Conservation (phyloP, 2,113 vertebrate genomes). For the Xyliphius kryptos region DNA sequence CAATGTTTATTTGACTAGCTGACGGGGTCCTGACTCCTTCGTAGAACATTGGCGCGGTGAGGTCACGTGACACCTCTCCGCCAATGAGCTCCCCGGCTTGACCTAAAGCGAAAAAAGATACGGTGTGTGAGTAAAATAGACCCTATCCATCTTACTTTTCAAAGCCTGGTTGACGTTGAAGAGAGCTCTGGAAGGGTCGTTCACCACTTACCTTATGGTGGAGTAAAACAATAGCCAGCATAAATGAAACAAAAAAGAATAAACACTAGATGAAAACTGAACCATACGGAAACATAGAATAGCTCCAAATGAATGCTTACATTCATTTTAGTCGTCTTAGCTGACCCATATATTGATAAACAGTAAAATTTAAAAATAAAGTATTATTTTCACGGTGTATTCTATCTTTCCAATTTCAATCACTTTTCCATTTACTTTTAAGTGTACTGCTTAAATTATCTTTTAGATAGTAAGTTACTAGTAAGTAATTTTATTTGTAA, state of each 20-base stretch:
- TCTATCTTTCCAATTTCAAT: too few species aligned
- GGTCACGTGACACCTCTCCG: conserved; percentile 94
- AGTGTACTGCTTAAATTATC: too few species aligned
- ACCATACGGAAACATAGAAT: background rate
- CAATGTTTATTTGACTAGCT: conserved; percentile 97
- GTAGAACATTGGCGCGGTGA: conserved; percentile 99
- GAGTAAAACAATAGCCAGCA: conserved; percentile 35
- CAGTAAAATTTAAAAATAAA: too few species aligned
- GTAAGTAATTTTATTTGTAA: too few species aligned
- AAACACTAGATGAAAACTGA: conserved; percentile 1
- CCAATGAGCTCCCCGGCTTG: conserved; percentile 93
- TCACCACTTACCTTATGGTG: conserved; percentile 68
- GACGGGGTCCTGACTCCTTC: conserved; percentile 98
- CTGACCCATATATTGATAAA: too few species aligned
- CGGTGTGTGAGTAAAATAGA: conserved; percentile 88
- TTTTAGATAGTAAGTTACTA: too few species aligned
- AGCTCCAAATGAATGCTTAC: background rate
- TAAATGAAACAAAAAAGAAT: conserved; percentile 6
- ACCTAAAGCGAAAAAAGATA: conserved; percentile 92
- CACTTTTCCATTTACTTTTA: too few species aligned
- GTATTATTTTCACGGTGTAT: too few species aligned
- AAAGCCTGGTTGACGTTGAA: conserved; percentile 95
- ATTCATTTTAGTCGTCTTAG: background rate
- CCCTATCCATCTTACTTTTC: conserved; percentile 99
- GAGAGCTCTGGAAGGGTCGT: conserved; percentile 88